phyloP scores from a whole-genome alignment of 2,888 invertebrate genomes.

The Pyrgus malvae region DNA sequence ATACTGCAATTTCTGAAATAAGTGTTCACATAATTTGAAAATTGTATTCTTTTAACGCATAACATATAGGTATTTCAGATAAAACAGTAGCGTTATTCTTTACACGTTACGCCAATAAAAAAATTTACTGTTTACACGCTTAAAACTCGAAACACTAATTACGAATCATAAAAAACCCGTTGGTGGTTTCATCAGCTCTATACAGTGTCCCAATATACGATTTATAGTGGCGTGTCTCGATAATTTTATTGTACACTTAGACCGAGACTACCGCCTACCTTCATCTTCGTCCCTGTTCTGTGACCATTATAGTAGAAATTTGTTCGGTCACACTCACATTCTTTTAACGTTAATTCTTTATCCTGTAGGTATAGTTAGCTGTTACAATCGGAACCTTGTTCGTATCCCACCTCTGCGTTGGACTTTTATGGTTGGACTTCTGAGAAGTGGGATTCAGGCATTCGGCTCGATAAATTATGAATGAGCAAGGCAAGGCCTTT shows the following conservation, averaged over 20 bases:
- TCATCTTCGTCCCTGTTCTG: conserved; percentile 43
- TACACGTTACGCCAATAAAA: too few relatives aligned
- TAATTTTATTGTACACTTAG: conserved; percentile 57
- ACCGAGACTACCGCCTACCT: conserved; percentile 42
- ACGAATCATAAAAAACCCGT: too few relatives aligned
- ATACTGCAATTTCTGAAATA: too few relatives aligned
- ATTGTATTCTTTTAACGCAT: too few relatives aligned
- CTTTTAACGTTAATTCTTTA: conserved; percentile 14
- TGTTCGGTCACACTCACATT: conserved; percentile 31
- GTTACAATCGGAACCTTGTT: not conserved
- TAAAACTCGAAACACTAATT: too few relatives aligned
- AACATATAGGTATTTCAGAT: too few relatives aligned
- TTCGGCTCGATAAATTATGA: too few relatives aligned
- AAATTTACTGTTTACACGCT: too few relatives aligned
- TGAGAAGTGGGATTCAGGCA: conserved; percentile 6
- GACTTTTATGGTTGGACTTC: conserved; percentile 13
- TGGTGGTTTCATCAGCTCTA: conserved; percentile 39
- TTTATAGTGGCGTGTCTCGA: conserved; percentile 45
- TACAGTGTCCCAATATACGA: conserved; percentile 34
- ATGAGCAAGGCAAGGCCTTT: too few relatives aligned
- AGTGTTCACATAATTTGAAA: too few relatives aligned
- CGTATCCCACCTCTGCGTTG: conserved; percentile 8
- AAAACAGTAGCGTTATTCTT: too few relatives aligned
- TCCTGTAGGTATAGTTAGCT: conserved; percentile 6
- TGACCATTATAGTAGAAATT: conserved; percentile 39